phyloP scores from a whole-genome alignment of 2,888 invertebrate species.

The Gibbula magus region DNA sequence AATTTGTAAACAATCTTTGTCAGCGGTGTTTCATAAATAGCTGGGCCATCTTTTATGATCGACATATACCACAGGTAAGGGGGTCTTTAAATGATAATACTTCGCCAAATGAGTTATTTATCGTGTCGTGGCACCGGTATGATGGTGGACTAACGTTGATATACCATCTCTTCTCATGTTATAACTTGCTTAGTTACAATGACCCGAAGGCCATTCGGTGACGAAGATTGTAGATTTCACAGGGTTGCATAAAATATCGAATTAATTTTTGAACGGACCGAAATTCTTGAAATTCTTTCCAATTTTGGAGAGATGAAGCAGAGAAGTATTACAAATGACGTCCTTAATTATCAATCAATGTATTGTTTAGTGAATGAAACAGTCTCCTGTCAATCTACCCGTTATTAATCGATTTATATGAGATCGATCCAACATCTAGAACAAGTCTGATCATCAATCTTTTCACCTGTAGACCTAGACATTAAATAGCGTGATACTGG shows the following conservation, averaged over 20 bases:
- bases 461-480: too few species aligned
- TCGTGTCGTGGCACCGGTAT: background rate
- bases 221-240: background rate
- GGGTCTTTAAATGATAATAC: background rate
- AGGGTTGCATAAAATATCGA: background rate
- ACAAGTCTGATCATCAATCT: too few species aligned
- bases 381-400: too few species aligned
- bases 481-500: too few species aligned
- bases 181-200: conserved; percentile 6
- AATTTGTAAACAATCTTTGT: conserved; percentile 15
- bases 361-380: too few species aligned
- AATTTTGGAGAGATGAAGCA: too few species aligned
- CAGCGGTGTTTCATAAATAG: background rate
- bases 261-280: background rate
- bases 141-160: background rate
- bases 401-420: too few species aligned
- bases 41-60: background rate
- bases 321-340: too few species aligned
- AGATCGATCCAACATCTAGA: too few species aligned
- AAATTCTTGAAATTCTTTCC: too few species aligned
- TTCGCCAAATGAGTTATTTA: background rate
- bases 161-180: background rate
- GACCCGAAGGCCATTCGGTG: background rate
- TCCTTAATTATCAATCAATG: too few species aligned
- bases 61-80: background rate